Evolutionary conservation across 2,797 vertebrate species (phyloP), one percentile per base, ranked within the genome.

Genomic region (Pipistrellus pygmaeus): DNA sequence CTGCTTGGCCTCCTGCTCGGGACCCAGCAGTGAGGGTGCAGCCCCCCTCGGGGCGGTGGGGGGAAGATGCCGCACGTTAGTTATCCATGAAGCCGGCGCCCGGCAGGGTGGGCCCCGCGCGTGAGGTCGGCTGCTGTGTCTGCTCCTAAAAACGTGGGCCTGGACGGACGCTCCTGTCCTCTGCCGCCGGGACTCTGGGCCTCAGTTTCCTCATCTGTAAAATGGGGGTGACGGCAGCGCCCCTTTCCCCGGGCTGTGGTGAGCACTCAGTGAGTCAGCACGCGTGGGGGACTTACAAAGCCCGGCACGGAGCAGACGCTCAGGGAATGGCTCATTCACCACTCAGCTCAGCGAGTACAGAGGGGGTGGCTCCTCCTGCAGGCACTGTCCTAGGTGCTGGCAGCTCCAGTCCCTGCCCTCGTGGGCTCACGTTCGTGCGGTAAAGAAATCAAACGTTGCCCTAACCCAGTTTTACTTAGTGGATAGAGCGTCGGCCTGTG

Each of bases 161-260:
- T 4, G 53, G 60, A 7, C 17, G 6, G 4, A 18, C 15, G 32
- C 38, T 4, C 0, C 11, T n/a, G 12, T 7, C 64, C 35, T 27
- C 11, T n/a, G 11, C 76, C 21, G 51, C 38, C 13, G 1, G 5
- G 8, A n/a, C 23, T 20, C 48, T 27, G 73, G 48, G 51, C 77
- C 91, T 88, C 83, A 38, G 48, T 41, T 60, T 88, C 44, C 57
- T 75, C 73, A 11, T 72, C 88, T 82, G 80, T 8, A 35, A 62
- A 82, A 86, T 32, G 69, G 80, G 46, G 18, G 17, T 1, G n/a
- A 46, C 7, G 71, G 25, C 13, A 0, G 17, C 6, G 3, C 17
- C 38, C 12, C 25, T n/a, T 2, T 72, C 15, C 0, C 17, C 3
- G 72, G 21, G 72, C 27, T 5, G 10, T 4, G 10, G 18, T 14